A percentile compares a stretch with the other conserved stretches of the same genome.
These are phyloP conservation scores for Alcis repandata DNA, from an alignment of 2,888 invertebrate species.

Conservation along the genomic window DNA sequence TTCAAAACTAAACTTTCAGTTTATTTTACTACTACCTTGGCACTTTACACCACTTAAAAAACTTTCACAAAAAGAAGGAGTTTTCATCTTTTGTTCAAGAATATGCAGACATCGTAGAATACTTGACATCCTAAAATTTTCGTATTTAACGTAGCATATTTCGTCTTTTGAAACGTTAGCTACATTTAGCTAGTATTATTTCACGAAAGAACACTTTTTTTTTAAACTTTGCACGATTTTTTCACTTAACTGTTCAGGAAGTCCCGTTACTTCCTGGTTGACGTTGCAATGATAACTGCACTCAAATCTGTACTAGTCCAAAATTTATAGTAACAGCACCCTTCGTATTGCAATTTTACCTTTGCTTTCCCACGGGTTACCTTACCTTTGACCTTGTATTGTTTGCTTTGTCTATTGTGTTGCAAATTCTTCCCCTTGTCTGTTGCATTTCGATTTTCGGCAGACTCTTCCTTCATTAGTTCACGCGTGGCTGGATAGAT, in stretches of 20 bases:
- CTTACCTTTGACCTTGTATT: conserved; percentile 79
- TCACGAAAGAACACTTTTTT: background rate
- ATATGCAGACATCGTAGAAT: no score
- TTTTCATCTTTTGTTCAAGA: no score
- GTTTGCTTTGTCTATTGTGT: conserved; percentile 75
- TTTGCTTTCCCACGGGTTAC: conserved; percentile 70
- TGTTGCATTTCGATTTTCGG: conserved; percentile 52
- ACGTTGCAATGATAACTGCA: conserved; percentile 73
- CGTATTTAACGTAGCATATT: no score
- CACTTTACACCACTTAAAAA: no score
- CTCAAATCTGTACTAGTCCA: conserved; percentile 59
- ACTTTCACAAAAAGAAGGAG: no score
- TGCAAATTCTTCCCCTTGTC: conserved; percentile 70
- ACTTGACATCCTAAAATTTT: no score
- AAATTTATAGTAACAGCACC: conserved; percentile 78
- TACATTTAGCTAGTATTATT: no score
- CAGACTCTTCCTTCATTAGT: conserved; percentile 59
- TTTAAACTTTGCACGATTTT: background rate
- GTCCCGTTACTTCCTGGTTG: conserved; percentile 75
- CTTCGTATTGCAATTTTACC: conserved; percentile 59
- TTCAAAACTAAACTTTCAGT: no score
- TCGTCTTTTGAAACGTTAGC: no score
- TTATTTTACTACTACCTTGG: no score
- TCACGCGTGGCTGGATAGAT: conserved; percentile 61
- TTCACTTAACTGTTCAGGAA: background rate